A percentile compares a stretch with the other conserved stretches of the same genome.
Evolutionary conservation across 2,888 invertebrate genomes (phyloP).

Genomic region (Melolontha melolontha): DNA sequence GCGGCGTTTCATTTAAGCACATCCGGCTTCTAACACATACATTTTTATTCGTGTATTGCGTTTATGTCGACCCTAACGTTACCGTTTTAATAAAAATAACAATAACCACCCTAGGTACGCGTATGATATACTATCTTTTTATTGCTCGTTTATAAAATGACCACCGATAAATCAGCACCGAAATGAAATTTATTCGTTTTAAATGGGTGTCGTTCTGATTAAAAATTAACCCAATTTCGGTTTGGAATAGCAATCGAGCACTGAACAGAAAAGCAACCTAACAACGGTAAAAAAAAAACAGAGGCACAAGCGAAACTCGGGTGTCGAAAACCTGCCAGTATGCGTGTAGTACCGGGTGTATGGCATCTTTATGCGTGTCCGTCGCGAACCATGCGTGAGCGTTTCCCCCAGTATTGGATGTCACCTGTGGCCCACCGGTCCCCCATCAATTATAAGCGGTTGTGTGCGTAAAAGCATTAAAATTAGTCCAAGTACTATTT

Average conservation of each 20-base stretch:
- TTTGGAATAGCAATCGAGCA: not conserved
- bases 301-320: slow-evolving; percentile 32
- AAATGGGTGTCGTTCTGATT: slow-evolving; percentile 38
- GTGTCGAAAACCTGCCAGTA: slow-evolving; percentile 42
- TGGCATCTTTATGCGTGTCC: slow-evolving; percentile 52
- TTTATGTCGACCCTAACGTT: slow-evolving; percentile 3
- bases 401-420: slow-evolving; percentile 46
- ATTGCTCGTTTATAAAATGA: slow-evolving; percentile 29
- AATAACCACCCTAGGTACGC: slow-evolving; percentile 20
- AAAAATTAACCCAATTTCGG: slow-evolving; percentile 42
- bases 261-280: slow-evolving; percentile 4
- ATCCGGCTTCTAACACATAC: not conserved
- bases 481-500: slow-evolving; percentile 63
- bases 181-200: slow-evolving; percentile 29
- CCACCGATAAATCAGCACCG: slow-evolving; percentile 30
- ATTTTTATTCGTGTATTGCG: not conserved
- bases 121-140: slow-evolving; percentile 35
- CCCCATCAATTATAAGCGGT: slow-evolving; percentile 59
- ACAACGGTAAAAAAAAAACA: slow-evolving; percentile 6
- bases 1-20: not conserved
- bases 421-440: slow-evolving; percentile 47
- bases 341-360: slow-evolving; percentile 45
- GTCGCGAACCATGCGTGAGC: slow-evolving; percentile 48
- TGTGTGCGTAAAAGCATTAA: slow-evolving; percentile 65
- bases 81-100: slow-evolving; percentile 21